phyloP scores from a whole-genome alignment of 2,888 invertebrate genomes.

The Drosophila quinaria region DNA sequence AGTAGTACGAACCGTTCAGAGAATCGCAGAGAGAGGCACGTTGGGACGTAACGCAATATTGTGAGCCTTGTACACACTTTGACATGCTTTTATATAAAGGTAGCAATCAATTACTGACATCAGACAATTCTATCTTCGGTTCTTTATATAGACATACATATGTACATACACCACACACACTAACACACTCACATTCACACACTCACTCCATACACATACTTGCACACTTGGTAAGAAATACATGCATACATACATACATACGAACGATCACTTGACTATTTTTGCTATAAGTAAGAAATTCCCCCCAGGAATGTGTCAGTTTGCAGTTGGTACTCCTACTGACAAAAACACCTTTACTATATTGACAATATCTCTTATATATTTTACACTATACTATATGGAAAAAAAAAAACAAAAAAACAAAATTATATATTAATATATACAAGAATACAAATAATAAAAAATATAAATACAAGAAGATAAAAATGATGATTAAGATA shows the following conservation, averaged over 20 bases:
- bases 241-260: conserved; percentile 60
- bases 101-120: conserved; percentile 59
- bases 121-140: conserved; percentile 53
- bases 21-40: conserved; percentile 43
- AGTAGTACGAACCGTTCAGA: conserved; percentile 37
- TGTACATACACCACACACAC: conserved; percentile 59
- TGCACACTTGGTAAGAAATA: conserved; percentile 53
- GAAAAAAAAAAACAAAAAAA: conserved; percentile 63
- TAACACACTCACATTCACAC: conserved; percentile 18
- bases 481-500: conserved; percentile 36
- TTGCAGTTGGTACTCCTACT: conserved; percentile 73
- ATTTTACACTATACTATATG: conserved; percentile 85
- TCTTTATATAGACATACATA: conserved; percentile 55
- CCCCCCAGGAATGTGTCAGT: conserved; percentile 80
- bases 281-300: conserved; percentile 82
- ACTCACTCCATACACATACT: conserved; percentile 24
- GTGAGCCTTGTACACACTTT: conserved; percentile 66
- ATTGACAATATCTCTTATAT: conserved; percentile 85
- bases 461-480: conserved; percentile 28
- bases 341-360: conserved; percentile 84
- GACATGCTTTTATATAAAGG: conserved; percentile 63
- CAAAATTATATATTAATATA: conserved; percentile 79
- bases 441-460: conserved; percentile 59
- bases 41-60: conserved; percentile 37
- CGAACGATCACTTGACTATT: conserved; percentile 81